Percentiles rank a stretch among this genome's conserved stretches.
phyloP scores from a whole-genome alignment of 2,888 invertebrate species.

The Anaspis maculata region DNA sequence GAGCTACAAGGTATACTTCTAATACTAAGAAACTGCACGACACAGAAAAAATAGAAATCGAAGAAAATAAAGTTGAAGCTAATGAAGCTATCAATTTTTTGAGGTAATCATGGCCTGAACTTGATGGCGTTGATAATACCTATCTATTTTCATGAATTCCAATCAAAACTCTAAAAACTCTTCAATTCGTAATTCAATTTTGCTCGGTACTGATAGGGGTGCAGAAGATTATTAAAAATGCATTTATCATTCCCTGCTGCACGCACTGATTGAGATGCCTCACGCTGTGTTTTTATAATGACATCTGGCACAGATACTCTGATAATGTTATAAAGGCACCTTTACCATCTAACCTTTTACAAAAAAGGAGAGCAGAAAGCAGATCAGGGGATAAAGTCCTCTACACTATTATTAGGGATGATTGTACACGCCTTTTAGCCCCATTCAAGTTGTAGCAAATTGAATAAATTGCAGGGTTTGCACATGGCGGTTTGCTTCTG shows the following conservation, averaged over 20 bases:
- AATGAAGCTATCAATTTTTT: no score
- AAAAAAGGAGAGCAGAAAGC: slow-evolving; percentile 5
- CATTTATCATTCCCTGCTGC: slow-evolving; percentile 16
- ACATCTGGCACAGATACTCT: slow-evolving; percentile 25
- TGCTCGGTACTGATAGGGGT: no score
- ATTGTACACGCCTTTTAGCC: slow-evolving; percentile 11
- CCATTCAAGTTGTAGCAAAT: slow-evolving; percentile 22
- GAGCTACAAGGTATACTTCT: no score
- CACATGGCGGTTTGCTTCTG: slow-evolving; percentile 17
- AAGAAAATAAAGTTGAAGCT: no score
- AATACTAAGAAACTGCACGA: no score
- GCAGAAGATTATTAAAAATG: no score
- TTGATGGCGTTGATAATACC: no score
- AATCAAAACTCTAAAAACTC: no score
- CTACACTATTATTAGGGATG: slow-evolving; percentile 13
- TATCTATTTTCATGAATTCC: no score
- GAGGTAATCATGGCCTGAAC: no score
- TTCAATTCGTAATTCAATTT: no score
- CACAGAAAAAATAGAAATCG: no score
- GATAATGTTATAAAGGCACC: slow-evolving; percentile 21
- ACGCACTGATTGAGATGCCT: slow-evolving; percentile 18
- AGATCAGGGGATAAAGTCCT: slow-evolving; percentile 5
- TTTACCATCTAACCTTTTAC: slow-evolving; percentile 9
- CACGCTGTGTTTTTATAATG: slow-evolving; percentile 21
- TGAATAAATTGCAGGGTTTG: slow-evolving; percentile 22